Evolutionary conservation across 2,888 invertebrate genomes (phyloP).

Genomic region (Patella pellucida): DNA sequence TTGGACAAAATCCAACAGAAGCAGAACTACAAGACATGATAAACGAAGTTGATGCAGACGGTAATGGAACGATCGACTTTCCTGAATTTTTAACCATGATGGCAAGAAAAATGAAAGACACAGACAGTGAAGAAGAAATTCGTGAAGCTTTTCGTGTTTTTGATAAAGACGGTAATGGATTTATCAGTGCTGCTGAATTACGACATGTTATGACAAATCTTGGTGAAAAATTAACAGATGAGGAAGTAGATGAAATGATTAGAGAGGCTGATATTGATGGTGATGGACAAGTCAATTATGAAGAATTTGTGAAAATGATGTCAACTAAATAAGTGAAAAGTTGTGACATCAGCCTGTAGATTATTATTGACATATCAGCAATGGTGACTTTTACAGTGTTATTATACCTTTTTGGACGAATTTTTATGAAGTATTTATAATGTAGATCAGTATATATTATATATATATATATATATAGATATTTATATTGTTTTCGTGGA

Average conservation of each 20-base stretch:
- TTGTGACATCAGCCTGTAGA: neutral
- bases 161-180: slow-evolving; percentile 43
- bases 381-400: no score
- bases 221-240: slow-evolving; percentile 37
- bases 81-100: slow-evolving; percentile 99
- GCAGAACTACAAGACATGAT: slow-evolving; percentile 7
- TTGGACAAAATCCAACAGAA: slow-evolving; percentile 5
- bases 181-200: slow-evolving; percentile 40
- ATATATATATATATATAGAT: no score
- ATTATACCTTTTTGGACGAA: no score
- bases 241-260: slow-evolving; percentile 48
- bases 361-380: no score
- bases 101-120: slow-evolving; percentile 99
- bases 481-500: no score
- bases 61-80: slow-evolving; percentile 99
- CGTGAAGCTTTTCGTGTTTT: slow-evolving; percentile 73
- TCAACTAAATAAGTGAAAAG: neutral
- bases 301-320: slow-evolving; percentile 71
- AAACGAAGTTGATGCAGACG: slow-evolving; percentile 64
- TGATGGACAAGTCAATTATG: slow-evolving; percentile 98
- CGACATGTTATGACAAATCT: slow-evolving; percentile 40
- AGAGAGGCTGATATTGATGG: slow-evolving; percentile 88
- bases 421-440: no score
- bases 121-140: slow-evolving; percentile 98
- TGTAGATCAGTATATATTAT: no score